Evolutionary conservation across 30 jellyfish, hydroid and myxozoan species (phyloP), one percentile per base, ranked within the genome.

Genomic region (Hydractinia symbiolongicarpus): DNA sequence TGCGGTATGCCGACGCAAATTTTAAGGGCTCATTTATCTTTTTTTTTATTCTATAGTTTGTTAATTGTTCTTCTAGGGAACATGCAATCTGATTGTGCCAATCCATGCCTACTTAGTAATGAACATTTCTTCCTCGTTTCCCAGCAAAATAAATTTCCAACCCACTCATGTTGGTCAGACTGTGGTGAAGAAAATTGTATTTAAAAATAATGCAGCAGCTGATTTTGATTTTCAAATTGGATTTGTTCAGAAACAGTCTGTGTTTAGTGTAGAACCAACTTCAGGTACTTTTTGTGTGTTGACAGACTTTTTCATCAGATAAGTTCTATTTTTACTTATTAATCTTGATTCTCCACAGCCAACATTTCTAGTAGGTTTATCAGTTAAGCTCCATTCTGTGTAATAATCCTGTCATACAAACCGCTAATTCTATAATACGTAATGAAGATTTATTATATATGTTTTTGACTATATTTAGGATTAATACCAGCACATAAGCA

Each of bases 81-180:
- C 54, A 14, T 95, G 74, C 8, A 84, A 93, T 73, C 86, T 93
- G n/a, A 82, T 84, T 58, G 95, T 93, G 61, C 98, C 98, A 8
- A 76, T 93, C n/a, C 82, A 93, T 84, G 98, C 98, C 5, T 93
- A 93, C 77, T 94, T 95, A 16, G 77, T 76, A n/a, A 20, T 84
- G 79, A 82, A 93, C 69, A 61, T 93, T 58, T 84, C 74, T 16
- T 52, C 85, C 54, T 53, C 79, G 15, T 90, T 90, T 70, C 97
- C 97, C 53, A 73, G 54, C n/a, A 76, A 73, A 54, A 30, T 90
- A 6, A 83, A 77, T 61, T 90, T 90, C 55, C 67, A 85, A 10
- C 95, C 95, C 21, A 84, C 95, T 55, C 88, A 86, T 53, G 76
- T 90, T 20, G 97, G 97, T 10, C 90, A 84, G 11, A 82, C 87